A percentile compares a stretch with the other conserved stretches of the same genome.
phyloP scores from a whole-genome alignment of 2,797 vertebrate genomes.

The Petrocephalus sullivani region DNA sequence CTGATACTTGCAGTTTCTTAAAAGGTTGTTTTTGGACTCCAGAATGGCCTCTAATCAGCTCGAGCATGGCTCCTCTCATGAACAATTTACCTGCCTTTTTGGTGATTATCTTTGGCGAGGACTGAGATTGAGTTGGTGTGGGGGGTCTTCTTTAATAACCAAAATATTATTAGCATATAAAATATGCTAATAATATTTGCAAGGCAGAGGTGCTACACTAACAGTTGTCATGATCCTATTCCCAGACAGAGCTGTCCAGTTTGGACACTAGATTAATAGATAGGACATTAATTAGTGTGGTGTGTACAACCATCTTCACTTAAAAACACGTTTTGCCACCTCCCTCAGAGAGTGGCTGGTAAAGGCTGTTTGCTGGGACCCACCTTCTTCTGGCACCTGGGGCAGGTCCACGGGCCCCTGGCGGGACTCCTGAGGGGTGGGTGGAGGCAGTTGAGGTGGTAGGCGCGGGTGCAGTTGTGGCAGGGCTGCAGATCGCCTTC shows the following conservation, averaged over 20 bases:
- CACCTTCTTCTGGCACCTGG: slow-evolving; percentile 97
- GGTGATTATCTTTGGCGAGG: background rate
- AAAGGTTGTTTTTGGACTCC: background rate
- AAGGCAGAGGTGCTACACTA: background rate
- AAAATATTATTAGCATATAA: background rate
- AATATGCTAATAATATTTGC: background rate
- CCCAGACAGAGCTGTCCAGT: background rate
- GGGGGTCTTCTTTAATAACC: background rate
- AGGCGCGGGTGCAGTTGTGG: slow-evolving; percentile 80
- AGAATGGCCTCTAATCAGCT: background rate
- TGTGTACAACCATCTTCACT: background rate
- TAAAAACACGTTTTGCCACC: background rate
- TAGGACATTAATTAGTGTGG: background rate
- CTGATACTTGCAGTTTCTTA: background rate
- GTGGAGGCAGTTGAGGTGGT: slow-evolving; percentile 86
- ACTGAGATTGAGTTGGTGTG: background rate
- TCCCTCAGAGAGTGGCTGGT: background rate
- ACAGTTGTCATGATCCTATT: background rate
- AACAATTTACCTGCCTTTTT: background rate
- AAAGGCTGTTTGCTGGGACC: background rate
- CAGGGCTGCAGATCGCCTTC: slow-evolving; percentile 81
- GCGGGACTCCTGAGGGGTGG: slow-evolving; percentile 76
- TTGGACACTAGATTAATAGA: background rate
- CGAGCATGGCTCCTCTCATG: background rate
- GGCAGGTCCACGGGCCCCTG: slow-evolving; percentile 86